These are phyloP conservation scores for Blastobasis adustella DNA, from an alignment of 2,888 invertebrate genomes.

Conservation along the genomic window DNA sequence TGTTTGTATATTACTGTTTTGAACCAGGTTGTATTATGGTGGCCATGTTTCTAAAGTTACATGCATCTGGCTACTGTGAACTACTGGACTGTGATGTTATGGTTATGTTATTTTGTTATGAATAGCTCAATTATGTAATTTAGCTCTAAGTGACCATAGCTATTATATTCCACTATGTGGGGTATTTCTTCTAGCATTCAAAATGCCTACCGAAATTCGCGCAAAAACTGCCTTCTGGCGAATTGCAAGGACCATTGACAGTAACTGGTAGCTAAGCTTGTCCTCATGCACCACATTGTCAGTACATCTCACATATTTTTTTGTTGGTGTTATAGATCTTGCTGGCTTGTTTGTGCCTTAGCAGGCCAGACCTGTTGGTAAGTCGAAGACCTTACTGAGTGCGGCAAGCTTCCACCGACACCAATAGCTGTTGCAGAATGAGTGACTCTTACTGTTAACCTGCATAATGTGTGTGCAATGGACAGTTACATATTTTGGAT, in stretches of 20 bases:
- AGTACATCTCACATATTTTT: slow-evolving; percentile 58
- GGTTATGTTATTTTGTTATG: slow-evolving; percentile 43
- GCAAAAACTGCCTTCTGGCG: slow-evolving; percentile 67
- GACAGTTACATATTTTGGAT: slow-evolving; percentile 49
- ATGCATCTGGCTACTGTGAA: slow-evolving; percentile 60
- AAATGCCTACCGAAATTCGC: slow-evolving; percentile 59
- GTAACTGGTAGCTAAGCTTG: slow-evolving; percentile 51
- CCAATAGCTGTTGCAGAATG: slow-evolving; percentile 60
- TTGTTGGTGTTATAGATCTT: slow-evolving; percentile 81
- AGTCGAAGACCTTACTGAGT: slow-evolving; percentile 69
- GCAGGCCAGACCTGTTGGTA: slow-evolving; percentile 84
- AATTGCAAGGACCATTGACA: slow-evolving; percentile 72
- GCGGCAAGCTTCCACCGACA: slow-evolving; percentile 58
- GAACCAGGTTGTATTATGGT: slow-evolving; percentile 53
- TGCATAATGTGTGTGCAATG: slow-evolving; percentile 70
- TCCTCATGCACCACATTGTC: slow-evolving; percentile 64
- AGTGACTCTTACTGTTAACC: slow-evolving; percentile 60
- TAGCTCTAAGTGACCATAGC: slow-evolving; percentile 36
- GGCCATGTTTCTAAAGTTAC: slow-evolving; percentile 72
- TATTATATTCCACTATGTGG: slow-evolving; percentile 39
- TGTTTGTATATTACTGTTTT: slow-evolving; percentile 67
- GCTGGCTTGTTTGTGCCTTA: slow-evolving; percentile 84
- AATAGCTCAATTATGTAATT: slow-evolving; percentile 63
- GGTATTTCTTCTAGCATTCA: slow-evolving; percentile 12
- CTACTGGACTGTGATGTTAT: slow-evolving; percentile 46